Percentiles rank a stretch among this genome's conserved stretches.
Conservation (phyloP, 1,140 invertebrate genomes). For the Apolygus lucorum region DNA sequence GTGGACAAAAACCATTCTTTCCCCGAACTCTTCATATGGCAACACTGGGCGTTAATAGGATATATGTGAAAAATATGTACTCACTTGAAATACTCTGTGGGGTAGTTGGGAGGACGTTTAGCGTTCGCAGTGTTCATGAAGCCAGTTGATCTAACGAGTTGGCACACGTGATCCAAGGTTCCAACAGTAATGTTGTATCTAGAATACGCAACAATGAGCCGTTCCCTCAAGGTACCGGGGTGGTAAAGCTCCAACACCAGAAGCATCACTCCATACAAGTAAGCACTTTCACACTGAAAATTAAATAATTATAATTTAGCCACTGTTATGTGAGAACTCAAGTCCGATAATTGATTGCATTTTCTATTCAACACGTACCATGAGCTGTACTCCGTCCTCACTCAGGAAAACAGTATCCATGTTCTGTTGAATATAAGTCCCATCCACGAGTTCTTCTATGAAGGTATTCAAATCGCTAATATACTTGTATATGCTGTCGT, state of each 20-base stretch:
- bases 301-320: constrained; percentile 37
- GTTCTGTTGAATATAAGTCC: constrained; percentile 86
- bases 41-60: no score
- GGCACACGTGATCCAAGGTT: constrained; percentile 93
- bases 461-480: constrained; percentile 81
- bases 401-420: constrained; percentile 82
- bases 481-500: constrained; percentile 94
- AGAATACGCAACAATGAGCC: constrained; percentile 89
- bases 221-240: constrained; percentile 77
- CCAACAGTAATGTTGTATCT: constrained; percentile 79
- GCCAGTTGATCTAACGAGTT: constrained; percentile 82
- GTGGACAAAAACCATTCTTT: no score
- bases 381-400: constrained; percentile 87
- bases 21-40: no score
- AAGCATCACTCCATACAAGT: constrained; percentile 90
- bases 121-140: constrained; percentile 50
- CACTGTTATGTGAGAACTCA: background rate
- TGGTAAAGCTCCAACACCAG: constrained; percentile 82
- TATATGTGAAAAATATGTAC: constrained; percentile 24
- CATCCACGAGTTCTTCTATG: constrained; percentile 84
- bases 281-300: constrained; percentile 80
- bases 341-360: background rate
- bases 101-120: constrained; percentile 75
- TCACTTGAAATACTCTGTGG: constrained; percentile 85
- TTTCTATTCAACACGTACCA: constrained; percentile 53